Evolutionary conservation across 2,113 vertebrate genomes (phyloP), one percentile per base, ranked within the genome.

Genomic region (Sclerurus mexicanus): DNA sequence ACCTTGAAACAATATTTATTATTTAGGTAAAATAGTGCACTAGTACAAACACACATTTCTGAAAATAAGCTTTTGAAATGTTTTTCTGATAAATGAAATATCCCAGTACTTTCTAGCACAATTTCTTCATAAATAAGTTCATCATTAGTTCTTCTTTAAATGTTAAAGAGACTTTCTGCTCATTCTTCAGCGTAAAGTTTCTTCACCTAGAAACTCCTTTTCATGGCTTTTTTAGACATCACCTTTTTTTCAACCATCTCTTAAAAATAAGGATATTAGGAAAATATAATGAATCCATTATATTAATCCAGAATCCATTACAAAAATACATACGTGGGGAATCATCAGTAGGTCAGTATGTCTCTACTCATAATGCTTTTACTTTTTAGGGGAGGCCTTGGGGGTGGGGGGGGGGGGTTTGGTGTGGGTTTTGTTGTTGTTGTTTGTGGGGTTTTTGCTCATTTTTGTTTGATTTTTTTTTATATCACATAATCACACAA

Each of bases 281-380:
- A 69, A 81, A 69, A 21, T 3, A 27, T 7, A 60, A 42, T 33
- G n/a, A n/a, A n/a, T n/a, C n/a, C n/a, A n/a, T n/a, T n/a, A n/a
- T n/a, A n/a, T n/a, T n/a, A 3, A n/a, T 71, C 30, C 22, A 68
- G 87, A 68, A 55, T 55, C 21, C 23, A 39, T 60, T 87, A 30
- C 33, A 74, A 60, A 19, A 72, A 49, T 24, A 14, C 1, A 22
- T 14, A 2, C 20, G 6, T 24, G 15, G 2, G 9, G 9, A 0
- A 6, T 39, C 20, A 24, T 25, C 37, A 33, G 28, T 69, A 60
- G 3, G 15, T 69, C 28, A 56, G 9, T 22, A 69, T 19, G 37
- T 16, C 35, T 37, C 9, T 69, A 64, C 18, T 56, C 9, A 82
- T 42, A n/a, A 50, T 56, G 15, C n/a, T n/a, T n/a, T n/a, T n/a